phyloP scores from a whole-genome alignment of 2,113 vertebrate species.

The Sialia sialis region DNA sequence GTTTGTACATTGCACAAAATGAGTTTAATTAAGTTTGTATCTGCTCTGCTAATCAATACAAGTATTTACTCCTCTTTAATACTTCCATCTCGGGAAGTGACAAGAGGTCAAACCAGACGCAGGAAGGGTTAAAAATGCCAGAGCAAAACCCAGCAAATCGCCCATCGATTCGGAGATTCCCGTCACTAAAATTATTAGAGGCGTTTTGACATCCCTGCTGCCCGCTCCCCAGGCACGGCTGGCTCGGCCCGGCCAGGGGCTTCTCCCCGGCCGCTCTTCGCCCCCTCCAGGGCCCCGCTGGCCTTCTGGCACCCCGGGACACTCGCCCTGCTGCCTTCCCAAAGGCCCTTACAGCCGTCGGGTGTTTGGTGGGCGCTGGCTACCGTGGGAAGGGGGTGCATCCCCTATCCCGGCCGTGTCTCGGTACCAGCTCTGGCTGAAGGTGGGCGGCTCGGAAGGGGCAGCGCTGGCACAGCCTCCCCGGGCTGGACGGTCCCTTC shows the following conservation, averaged over 20 bases:
- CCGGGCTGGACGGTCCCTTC: no score
- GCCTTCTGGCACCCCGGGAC: no score
- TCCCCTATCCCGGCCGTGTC: fast-evolving
- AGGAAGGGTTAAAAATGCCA: conserved; percentile 34
- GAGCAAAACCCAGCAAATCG: background rate
- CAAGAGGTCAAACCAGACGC: background rate
- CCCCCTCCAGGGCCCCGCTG: background rate
- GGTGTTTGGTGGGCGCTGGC: background rate
- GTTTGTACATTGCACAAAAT: conserved; percentile 69
- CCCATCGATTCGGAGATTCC: background rate
- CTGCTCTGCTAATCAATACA: conserved; percentile 68
- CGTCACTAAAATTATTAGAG: background rate
- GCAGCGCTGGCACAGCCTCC: background rate
- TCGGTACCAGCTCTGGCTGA: background rate
- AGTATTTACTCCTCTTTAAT: conserved; percentile 27
- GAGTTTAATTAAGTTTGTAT: conserved; percentile 77
- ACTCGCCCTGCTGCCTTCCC: background rate
- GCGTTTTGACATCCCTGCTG: background rate
- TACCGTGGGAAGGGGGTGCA: fast-evolving
- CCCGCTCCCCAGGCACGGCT: background rate
- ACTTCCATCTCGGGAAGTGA: background rate
- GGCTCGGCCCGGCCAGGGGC: background rate
- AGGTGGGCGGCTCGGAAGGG: background rate
- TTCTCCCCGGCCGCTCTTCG: background rate
- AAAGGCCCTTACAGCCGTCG: background rate